Conservation (phyloP, 2,888 invertebrate species). For the Stegana nigrithorax region DNA sequence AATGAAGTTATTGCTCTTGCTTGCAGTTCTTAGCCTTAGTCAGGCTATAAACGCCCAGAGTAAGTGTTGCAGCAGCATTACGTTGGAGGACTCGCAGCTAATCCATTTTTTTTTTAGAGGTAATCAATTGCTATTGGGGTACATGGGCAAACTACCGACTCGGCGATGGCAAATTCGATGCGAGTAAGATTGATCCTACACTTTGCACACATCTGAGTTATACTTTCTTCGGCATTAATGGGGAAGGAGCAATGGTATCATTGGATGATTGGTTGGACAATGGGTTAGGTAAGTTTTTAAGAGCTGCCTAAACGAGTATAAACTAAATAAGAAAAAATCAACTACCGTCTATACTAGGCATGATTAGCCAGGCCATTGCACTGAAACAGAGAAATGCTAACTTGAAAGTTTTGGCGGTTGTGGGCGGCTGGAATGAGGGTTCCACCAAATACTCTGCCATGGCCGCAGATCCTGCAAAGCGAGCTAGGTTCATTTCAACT, state of each 20-base stretch:
- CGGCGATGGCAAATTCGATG: conserved; percentile 49
- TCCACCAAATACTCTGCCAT: conserved; percentile 87
- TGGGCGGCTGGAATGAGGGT: conserved; percentile 96
- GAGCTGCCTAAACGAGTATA: background rate
- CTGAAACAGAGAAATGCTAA: conserved; percentile 47
- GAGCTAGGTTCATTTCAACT: conserved; percentile 79
- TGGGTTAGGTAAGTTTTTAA: conserved; percentile 42
- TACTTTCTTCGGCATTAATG: conserved; percentile 52
- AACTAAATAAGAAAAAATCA: background rate
- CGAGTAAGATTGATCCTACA: conserved; percentile 45
- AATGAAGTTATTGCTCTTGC: conserved; percentile 1
- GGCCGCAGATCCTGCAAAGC: conserved; percentile 78
- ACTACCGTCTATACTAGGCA: conserved; percentile 25
- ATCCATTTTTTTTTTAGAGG: conserved; percentile 29
- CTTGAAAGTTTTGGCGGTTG: conserved; percentile 81
- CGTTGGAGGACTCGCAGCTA: background rate
- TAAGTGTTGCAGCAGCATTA: background rate
- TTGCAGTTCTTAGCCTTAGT: background rate
- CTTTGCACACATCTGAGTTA: conserved; percentile 56
- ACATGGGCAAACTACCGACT: conserved; percentile 56
- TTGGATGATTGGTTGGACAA: conserved; percentile 51
- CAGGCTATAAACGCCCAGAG: background rate
- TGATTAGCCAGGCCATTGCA: conserved; percentile 44
- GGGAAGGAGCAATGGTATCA: conserved; percentile 38
- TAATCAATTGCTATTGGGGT: conserved; percentile 56